phyloP scores from a whole-genome alignment of 2,113 vertebrate genomes.

The Oceanites oceanicus region DNA sequence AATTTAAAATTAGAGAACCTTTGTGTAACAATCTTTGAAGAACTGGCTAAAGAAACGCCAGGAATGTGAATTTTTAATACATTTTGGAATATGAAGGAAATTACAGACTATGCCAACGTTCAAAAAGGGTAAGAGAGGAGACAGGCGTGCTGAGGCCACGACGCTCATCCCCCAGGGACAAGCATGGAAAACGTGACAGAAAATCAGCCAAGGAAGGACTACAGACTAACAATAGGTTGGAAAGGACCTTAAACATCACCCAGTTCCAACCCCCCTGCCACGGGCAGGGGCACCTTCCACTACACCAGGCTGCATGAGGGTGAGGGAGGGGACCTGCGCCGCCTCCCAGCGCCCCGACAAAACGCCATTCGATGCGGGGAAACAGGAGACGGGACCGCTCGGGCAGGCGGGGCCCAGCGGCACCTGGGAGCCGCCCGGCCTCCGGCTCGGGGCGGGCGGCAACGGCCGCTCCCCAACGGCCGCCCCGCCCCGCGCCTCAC shows the following conservation, averaged over 20 bases:
- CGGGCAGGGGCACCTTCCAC: too few relatives aligned
- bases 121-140: not conserved
- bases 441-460: not conserved
- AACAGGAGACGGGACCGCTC: rapidly evolving
- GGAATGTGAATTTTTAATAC: not conserved
- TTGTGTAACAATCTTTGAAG: not conserved
- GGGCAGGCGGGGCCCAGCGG: rapidly evolving
- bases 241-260: too few relatives aligned
- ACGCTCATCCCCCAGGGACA: not conserved
- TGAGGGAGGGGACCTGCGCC: rapidly evolving
- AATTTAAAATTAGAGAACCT: not conserved
- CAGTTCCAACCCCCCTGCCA: too few relatives aligned
- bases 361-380: rapidly evolving
- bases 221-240: not conserved
- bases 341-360: rapidly evolving
- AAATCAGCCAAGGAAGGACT: not conserved
- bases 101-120: not conserved
- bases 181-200: not conserved
- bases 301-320: too few relatives aligned
- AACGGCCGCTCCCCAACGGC: too few relatives aligned
- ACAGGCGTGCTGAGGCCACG: rapidly evolving
- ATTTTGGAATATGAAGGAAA: not conserved
- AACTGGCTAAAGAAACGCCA: not conserved
- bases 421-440: too few relatives aligned
- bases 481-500: not conserved